Base-by-base conservation (phyloP, 1,140 invertebrate species). In the Bactericera cockerelli region DNA sequence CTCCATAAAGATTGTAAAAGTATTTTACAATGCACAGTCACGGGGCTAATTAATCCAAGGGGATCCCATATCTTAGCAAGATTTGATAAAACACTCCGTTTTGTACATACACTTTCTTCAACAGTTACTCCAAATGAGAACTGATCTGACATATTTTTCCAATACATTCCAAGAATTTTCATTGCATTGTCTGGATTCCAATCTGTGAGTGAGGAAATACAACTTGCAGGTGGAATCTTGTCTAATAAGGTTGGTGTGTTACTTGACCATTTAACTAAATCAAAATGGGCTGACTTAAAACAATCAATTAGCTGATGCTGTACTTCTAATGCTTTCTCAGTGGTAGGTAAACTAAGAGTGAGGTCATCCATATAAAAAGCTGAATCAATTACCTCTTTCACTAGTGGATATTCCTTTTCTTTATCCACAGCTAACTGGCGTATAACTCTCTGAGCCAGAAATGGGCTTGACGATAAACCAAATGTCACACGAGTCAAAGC, bases 31-130 rank as follows among this genome's bases (percentile, higher is more conserved):
- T 58, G 55, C 2, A 69, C 60, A 4, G 62, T 59, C n/a, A 69
- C 56, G 22, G 68, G 66, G 1, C 31, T 56, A 1, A 68, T 11
- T 4, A 68, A 61, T 1, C 66, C 67, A 22, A 70, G 42, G 4
- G 68, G 69, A 56, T 70, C 68, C 31, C 62, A 70, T 0, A 68
- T 59, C 21, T 58, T 62, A 10, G 62, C 55, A 54, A 65, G 63
- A 16, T 59, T 55, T 13, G 57, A 60, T 8, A 62, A 38, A 31
- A 67, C 25, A 14, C 28, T 14, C 13, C 61, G 24, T 31, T 65
- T 63, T 16, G 58, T 56, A 21, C 13, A 10, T 14, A 2, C 19
- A 25, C 26, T 6, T 26, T 55, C 33, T 8, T 22, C 19, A 6
- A 4, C 3, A 2, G 6, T 1, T 4, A 26, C 19, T 3, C 2